A percentile compares a stretch with the other conserved stretches of the same genome.
Conservation (phyloP, 2,888 invertebrate genomes). For the Parnassius mnemosyne region DNA sequence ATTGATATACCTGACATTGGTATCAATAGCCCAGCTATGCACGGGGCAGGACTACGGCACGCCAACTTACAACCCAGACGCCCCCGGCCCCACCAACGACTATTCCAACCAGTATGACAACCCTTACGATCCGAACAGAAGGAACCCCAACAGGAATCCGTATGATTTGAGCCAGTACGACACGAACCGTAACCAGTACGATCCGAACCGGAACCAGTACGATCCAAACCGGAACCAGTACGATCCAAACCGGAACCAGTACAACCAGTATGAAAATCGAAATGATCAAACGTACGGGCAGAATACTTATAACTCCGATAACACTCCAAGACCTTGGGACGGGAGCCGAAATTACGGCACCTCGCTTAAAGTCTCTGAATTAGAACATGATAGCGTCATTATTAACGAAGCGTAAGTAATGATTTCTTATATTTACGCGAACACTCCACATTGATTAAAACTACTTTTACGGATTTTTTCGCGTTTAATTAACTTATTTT, state of each 20-base stretch:
- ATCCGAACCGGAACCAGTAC: conserved; percentile 39
- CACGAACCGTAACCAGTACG: conserved; percentile 37
- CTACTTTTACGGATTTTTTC: no score
- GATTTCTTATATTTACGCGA: no score
- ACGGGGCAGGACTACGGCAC: conserved; percentile 59
- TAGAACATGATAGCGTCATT: conserved; percentile 74
- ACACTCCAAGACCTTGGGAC: conserved; percentile 61
- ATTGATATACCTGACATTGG: conserved; percentile 43
- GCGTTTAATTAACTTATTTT: no score
- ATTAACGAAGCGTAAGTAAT: conserved; percentile 81
- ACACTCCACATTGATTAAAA: no score
- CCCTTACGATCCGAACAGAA: conserved; percentile 60
- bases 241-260: conserved; percentile 41
- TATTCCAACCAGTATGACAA: conserved; percentile 64
- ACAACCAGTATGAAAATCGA: conserved; percentile 47
- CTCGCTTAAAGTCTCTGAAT: conserved; percentile 48
- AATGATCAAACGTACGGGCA: conserved; percentile 40
- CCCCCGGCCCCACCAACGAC: conserved; percentile 62
- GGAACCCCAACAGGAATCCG: conserved; percentile 47
- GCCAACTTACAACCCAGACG: conserved; percentile 62
- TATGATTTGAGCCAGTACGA: conserved; percentile 39
- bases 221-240: conserved; percentile 49
- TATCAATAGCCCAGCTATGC: conserved; percentile 47
- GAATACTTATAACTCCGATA: conserved; percentile 50
- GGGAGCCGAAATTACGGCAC: conserved; percentile 47